Conservation (phyloP, 2,113 vertebrate genomes). For the Setophaga coronata region DNA sequence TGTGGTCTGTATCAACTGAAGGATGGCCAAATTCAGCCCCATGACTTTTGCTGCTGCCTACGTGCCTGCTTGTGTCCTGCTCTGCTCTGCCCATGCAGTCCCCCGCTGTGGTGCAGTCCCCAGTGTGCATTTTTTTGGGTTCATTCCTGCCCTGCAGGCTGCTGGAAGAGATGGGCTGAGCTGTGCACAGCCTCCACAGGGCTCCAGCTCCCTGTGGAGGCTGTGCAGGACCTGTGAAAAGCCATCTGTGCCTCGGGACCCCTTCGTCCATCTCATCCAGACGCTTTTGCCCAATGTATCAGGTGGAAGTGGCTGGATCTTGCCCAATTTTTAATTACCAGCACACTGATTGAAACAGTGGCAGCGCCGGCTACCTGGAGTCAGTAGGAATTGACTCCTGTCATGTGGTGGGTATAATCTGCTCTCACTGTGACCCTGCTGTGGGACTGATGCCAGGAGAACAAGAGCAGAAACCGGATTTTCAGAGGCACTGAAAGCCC, state of each 20-base stretch:
- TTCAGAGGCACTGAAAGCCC: neutral
- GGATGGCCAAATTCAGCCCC: neutral
- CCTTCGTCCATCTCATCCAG: neutral
- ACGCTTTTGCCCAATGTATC: neutral
- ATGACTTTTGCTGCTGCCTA: neutral
- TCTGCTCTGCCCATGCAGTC: neutral
- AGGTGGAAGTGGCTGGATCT: constrained; percentile 2
- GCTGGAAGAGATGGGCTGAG: neutral
- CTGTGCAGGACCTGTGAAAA: neutral
- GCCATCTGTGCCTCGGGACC: neutral
- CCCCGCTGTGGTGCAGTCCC: rapidly evolving
- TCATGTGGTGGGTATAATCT: neutral
- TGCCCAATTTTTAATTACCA: constrained; percentile 29
- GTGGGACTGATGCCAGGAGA: neutral
- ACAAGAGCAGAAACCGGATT: neutral
- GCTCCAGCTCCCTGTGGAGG: rapidly evolving
- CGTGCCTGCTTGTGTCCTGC: neutral
- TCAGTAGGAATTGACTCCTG: constrained; percentile 10
- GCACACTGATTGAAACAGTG: neutral
- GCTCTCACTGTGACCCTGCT: neutral
- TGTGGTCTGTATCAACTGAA: neutral
- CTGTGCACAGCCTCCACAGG: neutral
- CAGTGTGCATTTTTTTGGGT: neutral
- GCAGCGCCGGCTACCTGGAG: neutral
- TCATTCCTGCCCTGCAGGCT: neutral